These are phyloP conservation scores for Listronotus oregonensis DNA, from an alignment of 1,140 invertebrate species.

Conservation along the genomic window DNA sequence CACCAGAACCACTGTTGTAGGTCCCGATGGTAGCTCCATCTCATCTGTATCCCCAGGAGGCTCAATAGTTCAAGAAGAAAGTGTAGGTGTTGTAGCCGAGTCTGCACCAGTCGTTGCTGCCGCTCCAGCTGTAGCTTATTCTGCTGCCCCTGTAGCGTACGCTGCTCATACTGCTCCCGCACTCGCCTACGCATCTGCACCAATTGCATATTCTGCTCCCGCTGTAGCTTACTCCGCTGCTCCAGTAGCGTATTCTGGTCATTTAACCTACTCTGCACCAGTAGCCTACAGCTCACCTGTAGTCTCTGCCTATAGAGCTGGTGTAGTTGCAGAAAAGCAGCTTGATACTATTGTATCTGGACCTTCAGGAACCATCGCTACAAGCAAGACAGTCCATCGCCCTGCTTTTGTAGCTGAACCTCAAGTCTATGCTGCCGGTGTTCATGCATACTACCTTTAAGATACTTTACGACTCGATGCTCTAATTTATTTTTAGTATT, in stretches of 20 bases:
- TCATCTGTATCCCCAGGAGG: conserved; percentile 41
- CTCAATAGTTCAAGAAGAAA: conserved; percentile 38
- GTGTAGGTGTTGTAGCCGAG: conserved; percentile 22
- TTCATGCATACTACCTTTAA: conserved; percentile 14
- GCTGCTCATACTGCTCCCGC: background rate
- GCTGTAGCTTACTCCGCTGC: conserved; percentile 5
- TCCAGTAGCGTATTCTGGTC: conserved; percentile 13
- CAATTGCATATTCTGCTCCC: conserved; percentile 9
- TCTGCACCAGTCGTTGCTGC: conserved; percentile 22
- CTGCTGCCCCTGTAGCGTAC: conserved; percentile 2
- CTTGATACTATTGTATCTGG: conserved; percentile 21
- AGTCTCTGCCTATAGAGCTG: background rate
- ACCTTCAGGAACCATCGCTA: conserved; percentile 16
- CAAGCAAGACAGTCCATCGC: conserved; percentile 7
- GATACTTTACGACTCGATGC: background rate
- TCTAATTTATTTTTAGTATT: conserved; percentile 4
- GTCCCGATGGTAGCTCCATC: conserved; percentile 46
- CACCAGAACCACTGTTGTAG: conserved; percentile 38
- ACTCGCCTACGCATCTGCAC: conserved; percentile 12
- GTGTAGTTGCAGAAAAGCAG: conserved; percentile 11
- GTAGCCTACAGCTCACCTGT: conserved; percentile 1
- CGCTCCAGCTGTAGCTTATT: background rate
- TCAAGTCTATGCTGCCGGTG: conserved; percentile 14
- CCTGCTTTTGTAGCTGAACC: conserved; percentile 17
- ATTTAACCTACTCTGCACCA: conserved; percentile 6